Evolutionary conservation across 1,140 invertebrate species (phyloP), one percentile per base, ranked within the genome.

Genomic region (Eueides isabella): DNA sequence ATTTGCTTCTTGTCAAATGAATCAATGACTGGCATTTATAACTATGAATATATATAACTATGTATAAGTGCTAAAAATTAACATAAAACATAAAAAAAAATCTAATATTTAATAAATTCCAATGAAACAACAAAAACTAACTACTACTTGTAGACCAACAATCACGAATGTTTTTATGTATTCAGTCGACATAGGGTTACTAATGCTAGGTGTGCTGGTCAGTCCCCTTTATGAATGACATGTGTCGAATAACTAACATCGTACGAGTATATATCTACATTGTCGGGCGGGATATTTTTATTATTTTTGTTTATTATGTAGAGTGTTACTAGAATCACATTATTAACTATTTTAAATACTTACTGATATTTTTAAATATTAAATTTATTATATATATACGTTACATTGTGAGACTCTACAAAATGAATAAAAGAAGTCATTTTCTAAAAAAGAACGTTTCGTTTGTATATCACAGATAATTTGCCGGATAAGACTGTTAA

Each of bases 401-500:
- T 26, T 23, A 55, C 11, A 19, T 55, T 23, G 35, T 14, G 26
- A 55, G 4, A 0, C 23, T 5, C 19, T 11, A 1, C 6, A 55
- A 23, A 55, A 23, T 4, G 23, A 11, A 26, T 55, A 23, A 23
- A 9, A 55, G 5, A 55, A 11, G 26, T 55, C 9, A 26, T 61
- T n/a, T 23, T 33, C 30, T 61, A 69, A 61, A 31, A 68, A 61
- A 61, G 67, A 69, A 69, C 5, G n/a, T 69, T 61, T 7, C 30
- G 48, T 69, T 67, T 30, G 48, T 55, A 61, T 71, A 64, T 64
- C 30, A 35, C 5, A 48, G 72, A 69, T 69, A 74, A 55, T 61
- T 77, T 67, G 64, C 73, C 71, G 83, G 85, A 88, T 88, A 90
- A 88, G 78, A 79, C 75, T 75, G 76, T 79, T 69, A 71, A 64